These are phyloP conservation scores for Equus quagga DNA, from an alignment of 2,113 vertebrate species.

Conservation along the genomic window DNA sequence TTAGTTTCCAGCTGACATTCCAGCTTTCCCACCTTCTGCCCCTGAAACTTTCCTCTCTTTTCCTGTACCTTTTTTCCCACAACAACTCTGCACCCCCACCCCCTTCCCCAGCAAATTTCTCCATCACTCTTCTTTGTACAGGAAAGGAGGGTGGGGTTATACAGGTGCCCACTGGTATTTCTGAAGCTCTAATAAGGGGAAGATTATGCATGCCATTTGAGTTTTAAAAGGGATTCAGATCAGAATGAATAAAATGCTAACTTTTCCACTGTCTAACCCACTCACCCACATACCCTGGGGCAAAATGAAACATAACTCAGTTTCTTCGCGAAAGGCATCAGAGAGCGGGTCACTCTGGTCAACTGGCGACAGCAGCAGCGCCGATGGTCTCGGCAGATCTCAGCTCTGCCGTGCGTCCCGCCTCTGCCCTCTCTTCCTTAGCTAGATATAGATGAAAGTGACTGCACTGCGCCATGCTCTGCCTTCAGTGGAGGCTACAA, in stretches of 20 bases:
- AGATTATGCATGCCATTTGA: constrained; percentile 88
- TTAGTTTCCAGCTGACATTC: constrained; percentile 49
- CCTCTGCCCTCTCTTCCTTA: not conserved
- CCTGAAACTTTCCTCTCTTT: constrained; percentile 23
- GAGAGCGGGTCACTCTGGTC: constrained; percentile 53
- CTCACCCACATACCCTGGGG: constrained; percentile 68
- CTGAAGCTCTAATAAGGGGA: constrained; percentile 83
- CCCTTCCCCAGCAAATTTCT: constrained; percentile 26
- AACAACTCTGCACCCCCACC: not conserved
- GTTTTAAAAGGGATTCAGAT: constrained; percentile 86
- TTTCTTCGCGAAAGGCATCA: constrained; percentile 27
- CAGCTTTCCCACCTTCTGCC: not conserved
- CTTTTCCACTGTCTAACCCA: constrained; percentile 55
- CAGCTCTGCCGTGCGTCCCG: not conserved
- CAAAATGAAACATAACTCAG: constrained; percentile 57
- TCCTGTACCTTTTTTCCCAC: not conserved
- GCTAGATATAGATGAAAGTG: not conserved
- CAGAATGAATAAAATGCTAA: constrained; percentile 82
- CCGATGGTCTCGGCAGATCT: constrained; percentile 4
- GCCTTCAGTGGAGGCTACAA: not conserved
- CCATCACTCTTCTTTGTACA: constrained; percentile 70
- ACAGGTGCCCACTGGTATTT: constrained; percentile 90
- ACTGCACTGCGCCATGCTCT: not conserved
- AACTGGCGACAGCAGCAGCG: not conserved
- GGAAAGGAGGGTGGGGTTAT: constrained; percentile 71